Base-by-base conservation (phyloP, 2,113 vertebrate genomes). In the Danionella cerebrum region DNA sequence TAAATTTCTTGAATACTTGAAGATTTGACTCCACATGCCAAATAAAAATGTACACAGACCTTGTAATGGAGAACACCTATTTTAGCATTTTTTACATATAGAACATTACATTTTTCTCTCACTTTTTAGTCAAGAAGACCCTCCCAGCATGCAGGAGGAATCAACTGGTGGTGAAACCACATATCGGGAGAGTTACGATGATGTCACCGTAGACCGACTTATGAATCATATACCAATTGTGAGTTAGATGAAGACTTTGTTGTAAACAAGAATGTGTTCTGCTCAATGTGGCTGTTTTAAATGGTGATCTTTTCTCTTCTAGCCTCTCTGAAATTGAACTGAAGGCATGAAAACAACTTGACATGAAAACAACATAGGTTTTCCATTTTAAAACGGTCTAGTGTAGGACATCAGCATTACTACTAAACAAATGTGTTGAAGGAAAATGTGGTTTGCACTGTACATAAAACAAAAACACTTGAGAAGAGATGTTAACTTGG, bases 371-470 rank as follows among this genome's bases (percentile, higher is more conserved):
- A 44, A 80, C 80, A 79, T 80, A 71, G 89, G 91, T 84, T 80
- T 87, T 83, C 84, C 88, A 86, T 92, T 92, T 90, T 83, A 85
- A n/a, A 84, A 87, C 86, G 76, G 53, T 89, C 85, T 89, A 89
- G 90, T 87, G 90, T 80, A 91, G 83, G 83, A 90, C 85, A 90
- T 86, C 82, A 81, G 81, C 86, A 88, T n/a, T 85, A 90, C 88
- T 45, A 90, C 83, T 86, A 89, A 87, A 89, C 87, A 82, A 81
- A 86, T 78, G 83, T 88, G 84, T 87, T 78, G 88, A 89, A 88
- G 85, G 87, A 76, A 84, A 84, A 87, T 84, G 86, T 86, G 82
- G 85, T 91, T 94, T 92, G 92, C 88, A 90, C 80, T 94, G 91
- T 92, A 93, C 90, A 93, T 93, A 89, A 81, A 62, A 84, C 60